Base-by-base conservation (phyloP, 1,140 invertebrate genomes). In the Coelopa frigida region DNA sequence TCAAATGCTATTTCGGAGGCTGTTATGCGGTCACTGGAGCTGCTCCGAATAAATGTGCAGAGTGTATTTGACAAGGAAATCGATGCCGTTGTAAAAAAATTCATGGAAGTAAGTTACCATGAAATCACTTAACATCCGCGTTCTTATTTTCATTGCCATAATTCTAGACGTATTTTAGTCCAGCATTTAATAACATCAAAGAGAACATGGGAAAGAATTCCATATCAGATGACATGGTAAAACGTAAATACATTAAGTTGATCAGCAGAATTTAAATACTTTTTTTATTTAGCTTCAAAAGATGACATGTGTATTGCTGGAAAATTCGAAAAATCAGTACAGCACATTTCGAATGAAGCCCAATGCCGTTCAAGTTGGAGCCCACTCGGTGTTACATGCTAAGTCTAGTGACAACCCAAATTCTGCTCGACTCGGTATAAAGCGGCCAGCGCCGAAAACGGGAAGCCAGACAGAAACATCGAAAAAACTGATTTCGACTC, bases 51-150 rank as follows among this genome's bases (percentile, higher is more conserved):
- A 52, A 79, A 75, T 56, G 59, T 83, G 29, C 81, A 83, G 57
- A 67, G 71, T 40, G 67, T 66, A 12, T 78, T 83, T 24, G 81
- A 83, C 61, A 73, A 77, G 52, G 81, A 83, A 53, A 75, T 83
- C 31, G 74, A 81, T 57, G 62, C 64, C 12, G 70, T 81, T 10
- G 72, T 81, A 31, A 72, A 77, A 44, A 74, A 73, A 46, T 81
- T 79, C 52, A 64, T 80, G 41, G 75, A 80, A 44, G 78, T 80
- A 48, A 20, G 49, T 43, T 7, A 15, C 22, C 4, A 10, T 38
- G 26, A 21, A 22, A 3, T 21, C 23, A 5, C 23, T 32, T 36
- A 10, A 36, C 14, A 10, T 36, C 15, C 7, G 18, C 14, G 6
- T 7, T 11, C 6, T 7, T 8, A 36, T 6, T 36, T 36, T 10